A percentile compares a stretch with the other conserved stretches of the same genome.
These are phyloP conservation scores for Drosophila buzzatii DNA, from an alignment of 2,888 invertebrate species.

Conservation along the genomic window DNA sequence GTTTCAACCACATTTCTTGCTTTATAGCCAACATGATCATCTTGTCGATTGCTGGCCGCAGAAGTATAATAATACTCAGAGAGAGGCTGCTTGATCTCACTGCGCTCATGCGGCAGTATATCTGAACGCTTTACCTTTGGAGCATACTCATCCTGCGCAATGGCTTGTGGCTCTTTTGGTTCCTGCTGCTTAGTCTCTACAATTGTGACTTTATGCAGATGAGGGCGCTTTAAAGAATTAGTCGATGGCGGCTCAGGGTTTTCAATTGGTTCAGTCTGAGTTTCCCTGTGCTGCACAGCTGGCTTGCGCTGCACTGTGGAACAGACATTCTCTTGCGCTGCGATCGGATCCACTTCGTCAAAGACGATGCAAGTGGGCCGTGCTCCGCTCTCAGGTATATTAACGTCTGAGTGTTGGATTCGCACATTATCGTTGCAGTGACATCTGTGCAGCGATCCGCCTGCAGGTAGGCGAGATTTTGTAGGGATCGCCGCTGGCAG, in stretches of 20 bases:
- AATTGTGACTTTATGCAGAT: too few relatives aligned
- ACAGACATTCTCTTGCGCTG: constrained; percentile 18
- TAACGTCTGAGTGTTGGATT: not conserved
- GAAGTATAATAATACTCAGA: not conserved
- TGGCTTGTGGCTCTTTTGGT: too few relatives aligned
- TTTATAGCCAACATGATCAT: not conserved
- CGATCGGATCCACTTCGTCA: constrained; percentile 19
- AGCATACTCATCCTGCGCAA: not conserved
- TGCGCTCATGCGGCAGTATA: not conserved
- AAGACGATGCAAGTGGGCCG: constrained; percentile 25
- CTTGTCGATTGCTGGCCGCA: not conserved
- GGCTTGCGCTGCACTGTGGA: not conserved
- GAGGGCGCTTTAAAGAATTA: not conserved
- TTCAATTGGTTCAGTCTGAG: constrained; percentile 22
- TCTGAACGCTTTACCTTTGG: not conserved
- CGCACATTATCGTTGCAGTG: not conserved
- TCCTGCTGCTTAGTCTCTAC: not conserved
- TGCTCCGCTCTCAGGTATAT: not conserved
- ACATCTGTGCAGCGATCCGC: constrained; percentile 33
- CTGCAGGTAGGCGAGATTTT: constrained; percentile 46
- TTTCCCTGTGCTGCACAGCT: constrained; percentile 8
- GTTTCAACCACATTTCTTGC: not conserved
- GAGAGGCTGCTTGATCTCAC: too few relatives aligned
- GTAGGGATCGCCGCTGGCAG: not conserved
- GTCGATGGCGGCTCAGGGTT: not conserved